Base-by-base conservation (phyloP, 2,113 vertebrate genomes). In the Crocuta crocuta region DNA sequence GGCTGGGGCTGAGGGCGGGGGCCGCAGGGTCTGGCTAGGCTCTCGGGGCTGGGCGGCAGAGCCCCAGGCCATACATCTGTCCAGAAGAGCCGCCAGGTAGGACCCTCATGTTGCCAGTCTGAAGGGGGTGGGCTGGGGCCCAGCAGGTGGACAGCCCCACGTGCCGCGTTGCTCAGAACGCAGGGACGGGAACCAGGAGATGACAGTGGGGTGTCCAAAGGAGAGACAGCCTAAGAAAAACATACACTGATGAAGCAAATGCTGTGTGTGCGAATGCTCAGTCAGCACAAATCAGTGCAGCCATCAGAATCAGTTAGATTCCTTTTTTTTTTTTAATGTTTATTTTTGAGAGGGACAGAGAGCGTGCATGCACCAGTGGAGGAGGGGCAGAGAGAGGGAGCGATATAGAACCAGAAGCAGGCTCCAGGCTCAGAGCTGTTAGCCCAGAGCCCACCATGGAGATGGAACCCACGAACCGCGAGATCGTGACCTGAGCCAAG, bases 1-100 rank as follows among this genome's bases (percentile, higher is more conserved):
- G 16, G 43, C 8, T 24, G 8, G 33, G 66, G 5, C 4, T 50
- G 89, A 35, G 26, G 26, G 26, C 31, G 10, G 10, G 48, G 31
- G 39, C 10, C 0, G 0, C 43, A 28, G 9, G 19, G 0, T 31
- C 78, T 4, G 0, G 33, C 24, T 10, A 50, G 55, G 9, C 81
- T 81, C 35, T 0, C 10, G 45, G 15, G 61, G 24, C 16, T 1
- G 35, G 43, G n/a, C 10, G 1, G 73, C 53, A 73, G 70, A 35
- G 43, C 31, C 73, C 33, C 9, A 16, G 74, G 74, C 35, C 58
- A 39, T 7, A 28, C 2, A 0, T 23, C 74, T 35, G 33, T 48
- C 68, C 23, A 2, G 16, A 55, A 23, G 23, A 5, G 13, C 66
- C 4, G 1, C 74, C 28, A 8, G 55, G 45, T 61, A 39, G 7